Evolutionary conservation across 2,888 invertebrate species (phyloP).

Genomic region (Hoplodrina ambigua): DNA sequence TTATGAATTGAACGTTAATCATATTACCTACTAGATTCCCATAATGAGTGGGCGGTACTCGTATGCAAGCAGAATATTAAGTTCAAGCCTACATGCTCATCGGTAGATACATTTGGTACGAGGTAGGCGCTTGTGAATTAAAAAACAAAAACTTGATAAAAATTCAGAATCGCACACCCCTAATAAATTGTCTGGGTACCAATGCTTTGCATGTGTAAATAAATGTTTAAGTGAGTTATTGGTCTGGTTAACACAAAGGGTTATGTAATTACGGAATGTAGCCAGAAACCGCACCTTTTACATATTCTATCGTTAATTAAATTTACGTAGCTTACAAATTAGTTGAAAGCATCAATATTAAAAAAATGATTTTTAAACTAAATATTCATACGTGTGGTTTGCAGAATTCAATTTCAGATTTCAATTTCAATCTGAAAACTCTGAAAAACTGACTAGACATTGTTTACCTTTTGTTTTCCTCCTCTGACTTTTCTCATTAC

Average conservation of each 20-base stretch:
- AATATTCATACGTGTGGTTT: neutral
- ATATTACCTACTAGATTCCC: neutral
- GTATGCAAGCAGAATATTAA: slow-evolving; percentile 17
- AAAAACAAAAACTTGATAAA: neutral
- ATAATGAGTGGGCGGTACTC: neutral
- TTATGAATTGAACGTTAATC: neutral
- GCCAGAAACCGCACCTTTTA: slow-evolving; percentile 11
- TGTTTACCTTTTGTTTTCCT: neutral
- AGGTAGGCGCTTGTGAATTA: neutral
- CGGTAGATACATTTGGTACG: neutral
- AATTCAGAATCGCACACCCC: neutral
- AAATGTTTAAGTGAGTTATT: slow-evolving; percentile 14
- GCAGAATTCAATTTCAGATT: too few relatives aligned
- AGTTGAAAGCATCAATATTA: slow-evolving; percentile 3
- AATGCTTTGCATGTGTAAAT: slow-evolving; percentile 20
- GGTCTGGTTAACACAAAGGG: slow-evolving; percentile 22
- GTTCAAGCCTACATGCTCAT: neutral
- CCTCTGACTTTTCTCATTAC: slow-evolving; percentile 3
- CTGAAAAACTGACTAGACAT: neutral
- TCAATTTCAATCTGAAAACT: neutral
- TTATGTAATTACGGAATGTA: slow-evolving; percentile 32
- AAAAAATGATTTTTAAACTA: neutral
- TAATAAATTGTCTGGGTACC: neutral
- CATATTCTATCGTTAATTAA: slow-evolving; percentile 24
- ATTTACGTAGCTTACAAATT: slow-evolving; percentile 12